These are phyloP conservation scores for Illadopsis cleaveri DNA, from an alignment of 2,113 vertebrate genomes.

Conservation along the genomic window DNA sequence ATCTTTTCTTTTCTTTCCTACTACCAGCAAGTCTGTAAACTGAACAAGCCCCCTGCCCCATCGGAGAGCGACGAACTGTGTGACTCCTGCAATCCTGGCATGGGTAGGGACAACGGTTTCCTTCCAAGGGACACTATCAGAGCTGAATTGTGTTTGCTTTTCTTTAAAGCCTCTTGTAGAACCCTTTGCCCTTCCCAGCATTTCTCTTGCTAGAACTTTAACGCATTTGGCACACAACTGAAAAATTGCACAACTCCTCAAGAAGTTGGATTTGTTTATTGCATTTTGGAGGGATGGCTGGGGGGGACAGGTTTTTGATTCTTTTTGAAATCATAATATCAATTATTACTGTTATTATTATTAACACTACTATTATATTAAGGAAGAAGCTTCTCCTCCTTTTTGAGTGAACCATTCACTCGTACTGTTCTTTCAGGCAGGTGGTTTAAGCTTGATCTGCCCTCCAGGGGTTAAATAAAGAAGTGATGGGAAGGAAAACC, in stretches of 20 bases:
- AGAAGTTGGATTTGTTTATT: neutral
- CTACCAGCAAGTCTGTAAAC: neutral
- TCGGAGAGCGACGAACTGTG: rapidly evolving
- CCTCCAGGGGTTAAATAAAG: conserved; percentile 25
- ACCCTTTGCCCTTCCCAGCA: neutral
- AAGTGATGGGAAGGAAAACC: neutral
- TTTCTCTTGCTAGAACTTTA: conserved; percentile 3
- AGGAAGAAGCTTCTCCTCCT: neutral
- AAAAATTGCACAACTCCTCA: conserved; percentile 29
- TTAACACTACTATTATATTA: neutral
- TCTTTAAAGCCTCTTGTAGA: conserved; percentile 13
- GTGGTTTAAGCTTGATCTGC: neutral
- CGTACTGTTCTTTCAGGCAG: neutral
- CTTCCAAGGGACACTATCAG: neutral
- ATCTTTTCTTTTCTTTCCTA: neutral
- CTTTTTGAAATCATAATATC: neutral
- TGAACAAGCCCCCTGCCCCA: neutral
- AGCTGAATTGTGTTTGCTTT: neutral
- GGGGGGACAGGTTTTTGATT: neutral
- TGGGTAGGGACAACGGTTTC: neutral
- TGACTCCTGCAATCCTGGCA: neutral
- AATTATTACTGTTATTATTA: neutral
- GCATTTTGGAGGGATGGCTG: neutral
- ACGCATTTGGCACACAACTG: neutral
- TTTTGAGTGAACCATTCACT: neutral